Evolutionary conservation across 2,888 invertebrate genomes (phyloP).

Genomic region (Phyllotreta striolata): DNA sequence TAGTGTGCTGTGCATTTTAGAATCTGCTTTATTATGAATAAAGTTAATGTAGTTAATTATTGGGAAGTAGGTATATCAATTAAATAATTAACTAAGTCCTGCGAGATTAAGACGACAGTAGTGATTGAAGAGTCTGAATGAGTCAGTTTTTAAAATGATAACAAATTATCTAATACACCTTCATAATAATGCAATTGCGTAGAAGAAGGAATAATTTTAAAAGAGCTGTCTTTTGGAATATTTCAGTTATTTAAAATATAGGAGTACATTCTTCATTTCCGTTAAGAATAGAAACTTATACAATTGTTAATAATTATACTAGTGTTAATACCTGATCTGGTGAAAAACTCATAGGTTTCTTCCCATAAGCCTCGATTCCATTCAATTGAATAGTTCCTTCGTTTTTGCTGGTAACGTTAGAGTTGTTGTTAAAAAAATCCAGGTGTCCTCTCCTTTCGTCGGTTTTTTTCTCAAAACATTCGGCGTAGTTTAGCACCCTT

Average conservation of each 20-base stretch:
- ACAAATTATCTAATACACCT: neutral
- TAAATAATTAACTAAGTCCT: no score
- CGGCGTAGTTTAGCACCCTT: conserved; percentile 32
- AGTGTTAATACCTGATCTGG: conserved; percentile 68
- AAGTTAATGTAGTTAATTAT: no score
- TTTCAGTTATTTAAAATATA: no score
- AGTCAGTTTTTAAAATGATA: no score
- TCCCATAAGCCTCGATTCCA: conserved; percentile 57
- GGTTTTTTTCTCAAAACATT: conserved; percentile 37
- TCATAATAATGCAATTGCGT: neutral
- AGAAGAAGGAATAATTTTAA: neutral
- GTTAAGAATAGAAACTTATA: neutral
- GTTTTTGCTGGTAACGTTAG: conserved; percentile 31
- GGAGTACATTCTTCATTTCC: neutral
- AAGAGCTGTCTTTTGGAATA: neutral
- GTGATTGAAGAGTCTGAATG: no score
- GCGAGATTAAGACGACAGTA: no score
- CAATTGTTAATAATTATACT: conserved; percentile 35
- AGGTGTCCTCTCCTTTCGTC: conserved; percentile 43
- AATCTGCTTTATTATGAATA: no score
- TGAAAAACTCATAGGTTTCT: conserved; percentile 59
- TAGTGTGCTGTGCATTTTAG: no score
- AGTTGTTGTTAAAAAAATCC: conserved; percentile 53
- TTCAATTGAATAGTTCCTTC: conserved; percentile 54
- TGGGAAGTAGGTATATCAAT: no score